These are phyloP conservation scores for Stichodactyla mertensii DNA, from an alignment of 64 coral and sea anemone genomes.

Conservation along the genomic window DNA sequence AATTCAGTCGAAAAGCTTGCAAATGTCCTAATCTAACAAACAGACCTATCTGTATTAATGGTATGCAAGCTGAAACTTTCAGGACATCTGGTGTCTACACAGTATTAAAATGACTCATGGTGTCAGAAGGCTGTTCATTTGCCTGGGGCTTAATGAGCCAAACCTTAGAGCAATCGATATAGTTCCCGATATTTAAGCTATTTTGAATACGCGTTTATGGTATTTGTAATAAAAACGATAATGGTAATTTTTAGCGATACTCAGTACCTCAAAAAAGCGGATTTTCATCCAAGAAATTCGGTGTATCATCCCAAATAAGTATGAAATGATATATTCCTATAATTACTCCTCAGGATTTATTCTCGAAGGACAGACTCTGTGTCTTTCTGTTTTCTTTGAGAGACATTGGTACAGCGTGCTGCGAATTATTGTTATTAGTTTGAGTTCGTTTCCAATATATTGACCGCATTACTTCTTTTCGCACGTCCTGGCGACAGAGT, in stretches of 20 bases:
- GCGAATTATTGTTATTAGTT: background rate
- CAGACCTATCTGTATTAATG: too few species aligned
- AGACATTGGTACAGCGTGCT: background rate
- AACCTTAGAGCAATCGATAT: too few species aligned
- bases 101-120: too few species aligned
- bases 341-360: background rate
- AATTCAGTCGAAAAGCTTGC: too few species aligned
- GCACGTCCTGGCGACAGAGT: conserved; percentile 11
- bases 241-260: background rate
- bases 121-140: too few species aligned
- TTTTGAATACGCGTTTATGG: too few species aligned
- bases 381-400: background rate
- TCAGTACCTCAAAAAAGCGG: background rate
- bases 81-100: too few species aligned
- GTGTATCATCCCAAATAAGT: background rate
- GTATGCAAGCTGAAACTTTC: too few species aligned
- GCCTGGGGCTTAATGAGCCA: too few species aligned
- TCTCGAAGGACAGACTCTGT: background rate
- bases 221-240: too few species aligned
- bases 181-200: too few species aligned
- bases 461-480: conserved; percentile 1
- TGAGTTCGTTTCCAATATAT: background rate
- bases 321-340: background rate
- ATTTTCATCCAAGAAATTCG: background rate
- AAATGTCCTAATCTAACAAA: too few species aligned